Base-by-base conservation (phyloP, 2,797 vertebrate species). In the Rhadinocentrus ornatus region DNA sequence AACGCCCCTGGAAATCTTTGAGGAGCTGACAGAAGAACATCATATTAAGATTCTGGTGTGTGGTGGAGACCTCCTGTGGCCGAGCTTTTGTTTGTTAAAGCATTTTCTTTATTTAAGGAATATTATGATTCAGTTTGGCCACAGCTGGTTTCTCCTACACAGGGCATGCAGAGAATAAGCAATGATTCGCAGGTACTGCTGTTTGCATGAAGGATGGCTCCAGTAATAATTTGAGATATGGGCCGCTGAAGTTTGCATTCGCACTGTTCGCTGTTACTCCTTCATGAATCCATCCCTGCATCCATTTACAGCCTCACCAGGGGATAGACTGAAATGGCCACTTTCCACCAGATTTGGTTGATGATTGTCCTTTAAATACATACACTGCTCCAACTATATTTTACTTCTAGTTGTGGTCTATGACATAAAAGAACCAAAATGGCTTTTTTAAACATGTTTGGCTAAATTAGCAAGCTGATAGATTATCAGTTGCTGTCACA, bases 31-130 rank as follows among this genome's bases (percentile, higher is more conserved):
- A 58, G 72, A 75, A 48, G 78, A 82, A 58, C 77, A 39, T 61
- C 66, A 39, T 69, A 62, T 64, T 46, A 18, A 20, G 44, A 48
- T 48, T 80, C 62, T 62, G 32, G 70, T 77, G 84, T 80, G 83
- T 71, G 12, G 61, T 85, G 85, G 88, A 79, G 91, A 88, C 91
- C 81, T 81, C 89, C 86, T 87, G 89, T 86, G 91, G 90, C 74
- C 77, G 66, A 87, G 63, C 72, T 58, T 66, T 69, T 52, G 24
- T 65, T 64, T 73, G 37, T 58, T 13, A 2, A 52, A 53, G 50
- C 48, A 7, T 24, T 35, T 62, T 24, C 22, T n/a, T 39, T 18
- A 41, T 31, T 29, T 16, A 6, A 0, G 10, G 6, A 32, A 8
- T 8, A 73, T 73, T 60, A 66, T 24, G 39, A 73, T 66, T 82